Percentiles rank a stretch among this genome's conserved stretches.
These are phyloP conservation scores for Xenentodon cancila DNA, from an alignment of 2,797 vertebrate genomes.

Conservation along the genomic window DNA sequence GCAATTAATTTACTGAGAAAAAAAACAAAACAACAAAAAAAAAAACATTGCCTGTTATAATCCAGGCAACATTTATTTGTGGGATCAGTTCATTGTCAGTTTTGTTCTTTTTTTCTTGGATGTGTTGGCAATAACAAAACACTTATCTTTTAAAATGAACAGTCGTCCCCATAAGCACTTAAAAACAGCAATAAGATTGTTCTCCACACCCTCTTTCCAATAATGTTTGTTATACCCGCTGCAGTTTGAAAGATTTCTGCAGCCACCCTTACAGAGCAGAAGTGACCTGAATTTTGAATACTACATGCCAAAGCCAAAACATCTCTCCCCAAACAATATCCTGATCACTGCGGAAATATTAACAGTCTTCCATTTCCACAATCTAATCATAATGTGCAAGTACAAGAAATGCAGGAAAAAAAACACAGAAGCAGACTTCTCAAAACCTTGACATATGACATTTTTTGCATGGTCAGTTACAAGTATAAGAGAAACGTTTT, in stretches of 20 bases:
- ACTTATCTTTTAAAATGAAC: conserved; percentile 12
- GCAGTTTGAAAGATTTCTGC: conserved; percentile 27
- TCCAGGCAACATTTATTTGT: conserved; percentile 9
- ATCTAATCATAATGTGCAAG: conserved; percentile 7
- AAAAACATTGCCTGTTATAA: neutral
- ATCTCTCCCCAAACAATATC: conserved; percentile 10
- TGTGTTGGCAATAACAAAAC: conserved; percentile 9
- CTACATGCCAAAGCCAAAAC: neutral
- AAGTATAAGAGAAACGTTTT: conserved; percentile 5
- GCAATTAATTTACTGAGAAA: conserved; percentile 10
- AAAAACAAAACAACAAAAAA: neutral
- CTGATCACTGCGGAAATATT: conserved; percentile 10
- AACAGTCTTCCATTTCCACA: conserved; percentile 14
- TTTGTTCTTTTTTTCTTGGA: conserved; percentile 11
- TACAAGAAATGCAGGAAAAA: conserved; percentile 19
- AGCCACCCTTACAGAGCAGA: neutral
- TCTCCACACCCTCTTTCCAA: conserved; percentile 9
- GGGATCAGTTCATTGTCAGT: conserved; percentile 1
- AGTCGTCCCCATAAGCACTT: neutral
- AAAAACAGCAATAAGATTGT: conserved; percentile 18
- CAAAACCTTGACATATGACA: conserved; percentile 36
- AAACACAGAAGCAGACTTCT: conserved; percentile 28
- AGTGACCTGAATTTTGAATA: conserved; percentile 15
- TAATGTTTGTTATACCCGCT: conserved; percentile 21
- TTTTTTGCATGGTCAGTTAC: conserved; percentile 27